phyloP scores from a whole-genome alignment of 2,113 vertebrate genomes.

The Caracal caracal region DNA sequence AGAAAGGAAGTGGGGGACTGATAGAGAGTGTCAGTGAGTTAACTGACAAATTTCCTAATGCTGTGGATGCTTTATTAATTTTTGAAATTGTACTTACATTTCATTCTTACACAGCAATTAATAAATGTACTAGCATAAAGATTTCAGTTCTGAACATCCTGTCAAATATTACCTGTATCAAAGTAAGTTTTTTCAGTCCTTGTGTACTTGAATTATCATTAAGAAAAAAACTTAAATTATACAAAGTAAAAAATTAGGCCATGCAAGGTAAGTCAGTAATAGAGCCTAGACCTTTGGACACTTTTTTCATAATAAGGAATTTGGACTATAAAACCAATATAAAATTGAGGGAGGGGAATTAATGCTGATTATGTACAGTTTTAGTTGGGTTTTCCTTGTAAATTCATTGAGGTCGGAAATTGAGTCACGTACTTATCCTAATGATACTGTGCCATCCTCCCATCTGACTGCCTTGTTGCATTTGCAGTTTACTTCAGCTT shows the following conservation, averaged over 20 bases:
- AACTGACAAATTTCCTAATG: background rate
- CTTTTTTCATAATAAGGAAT: background rate
- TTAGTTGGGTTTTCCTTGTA: background rate
- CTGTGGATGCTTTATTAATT: background rate
- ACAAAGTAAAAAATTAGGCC: background rate
- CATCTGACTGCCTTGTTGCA: conserved; percentile 49
- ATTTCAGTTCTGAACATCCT: conserved; percentile 41
- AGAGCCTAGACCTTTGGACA: background rate
- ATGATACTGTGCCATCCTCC: background rate
- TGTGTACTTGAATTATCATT: background rate
- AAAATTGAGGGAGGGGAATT: background rate
- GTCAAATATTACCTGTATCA: conserved; percentile 32
- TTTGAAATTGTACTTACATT: background rate
- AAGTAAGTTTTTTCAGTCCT: background rate
- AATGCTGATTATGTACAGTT: background rate
- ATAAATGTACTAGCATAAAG: background rate
- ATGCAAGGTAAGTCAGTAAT: background rate
- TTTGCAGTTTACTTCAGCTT: conserved; percentile 96
- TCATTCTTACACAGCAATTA: conserved; percentile 26
- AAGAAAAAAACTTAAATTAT: conserved; percentile 39
- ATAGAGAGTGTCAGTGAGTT: background rate
- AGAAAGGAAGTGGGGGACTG: background rate
- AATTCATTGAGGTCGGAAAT: background rate
- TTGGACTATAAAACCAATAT: background rate
- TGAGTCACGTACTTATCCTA: background rate